Evolutionary conservation across 2,797 vertebrate species (phyloP).

Genomic region (Falco cherrug): DNA sequence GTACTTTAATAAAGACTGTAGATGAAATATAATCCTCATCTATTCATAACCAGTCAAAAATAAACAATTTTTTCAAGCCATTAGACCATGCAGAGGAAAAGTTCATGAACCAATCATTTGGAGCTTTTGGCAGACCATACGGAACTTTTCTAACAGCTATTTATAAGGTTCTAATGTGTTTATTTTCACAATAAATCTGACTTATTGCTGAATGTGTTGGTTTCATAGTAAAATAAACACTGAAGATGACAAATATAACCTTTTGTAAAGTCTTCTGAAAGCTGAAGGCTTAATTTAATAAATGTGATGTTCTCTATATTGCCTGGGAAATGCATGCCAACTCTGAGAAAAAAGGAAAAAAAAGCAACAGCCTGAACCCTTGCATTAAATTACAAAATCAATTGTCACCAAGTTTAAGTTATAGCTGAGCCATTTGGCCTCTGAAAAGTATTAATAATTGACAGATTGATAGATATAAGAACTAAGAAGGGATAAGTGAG

Average conservation of each 20-base stretch:
- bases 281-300: slow-evolving; percentile 60
- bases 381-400: slow-evolving; percentile 22
- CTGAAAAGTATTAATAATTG: neutral
- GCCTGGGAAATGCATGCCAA: slow-evolving; percentile 10
- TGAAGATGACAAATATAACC: slow-evolving; percentile 69
- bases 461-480: neutral
- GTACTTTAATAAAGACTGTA: slow-evolving; percentile 54
- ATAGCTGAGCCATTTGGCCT: neutral
- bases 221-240: slow-evolving; percentile 74
- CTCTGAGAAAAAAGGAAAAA: neutral
- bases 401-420: neutral
- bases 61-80: slow-evolving; percentile 57
- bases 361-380: neutral
- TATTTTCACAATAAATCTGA: slow-evolving; percentile 75
- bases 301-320: slow-evolving; percentile 46
- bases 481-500: neutral
- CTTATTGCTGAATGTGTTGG: slow-evolving; percentile 73
- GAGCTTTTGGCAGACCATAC: slow-evolving; percentile 68
- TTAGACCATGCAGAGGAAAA: slow-evolving; percentile 60
- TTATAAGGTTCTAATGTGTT: slow-evolving; percentile 71
- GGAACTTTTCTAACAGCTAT: slow-evolving; percentile 72
- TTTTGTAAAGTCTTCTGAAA: slow-evolving; percentile 62
- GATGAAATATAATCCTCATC: slow-evolving; percentile 66
- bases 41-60: slow-evolving; percentile 69
- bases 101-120: slow-evolving; percentile 74